Evolutionary conservation across 2,888 invertebrate genomes (phyloP).

Genomic region (Papilio gigon): DNA sequence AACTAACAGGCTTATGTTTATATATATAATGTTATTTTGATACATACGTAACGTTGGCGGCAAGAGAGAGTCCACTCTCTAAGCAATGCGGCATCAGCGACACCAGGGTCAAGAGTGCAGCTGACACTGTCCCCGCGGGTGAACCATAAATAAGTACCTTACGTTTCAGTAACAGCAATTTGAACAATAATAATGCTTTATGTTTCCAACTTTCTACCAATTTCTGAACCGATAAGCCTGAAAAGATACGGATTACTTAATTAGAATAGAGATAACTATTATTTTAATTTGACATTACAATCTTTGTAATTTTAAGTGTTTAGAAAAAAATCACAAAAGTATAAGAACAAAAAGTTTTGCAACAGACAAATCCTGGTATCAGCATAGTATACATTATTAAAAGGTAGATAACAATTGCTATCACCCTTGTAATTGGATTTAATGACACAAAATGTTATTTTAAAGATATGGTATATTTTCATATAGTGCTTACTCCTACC

Average conservation of each 20-base stretch:
- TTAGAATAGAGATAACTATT: not conserved
- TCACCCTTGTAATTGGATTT: not conserved
- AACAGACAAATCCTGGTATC: too few species aligned
- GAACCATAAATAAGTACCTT: conserved; percentile 95
- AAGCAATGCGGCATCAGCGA: conserved; percentile 95
- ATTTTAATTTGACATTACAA: not conserved
- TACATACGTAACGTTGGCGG: conserved; percentile 89
- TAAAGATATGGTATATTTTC: not conserved
- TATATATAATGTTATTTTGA: not conserved
- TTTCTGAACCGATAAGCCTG: conserved; percentile 91
- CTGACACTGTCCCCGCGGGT: conserved; percentile 94
- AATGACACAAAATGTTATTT: conserved; percentile 1
- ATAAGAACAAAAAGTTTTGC: not conserved
- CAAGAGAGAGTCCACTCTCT: conserved; percentile 90
- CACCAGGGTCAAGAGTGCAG: conserved; percentile 92
- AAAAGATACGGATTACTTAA: conserved; percentile 8
- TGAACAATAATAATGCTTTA: conserved; percentile 95
- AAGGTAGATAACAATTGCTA: not conserved
- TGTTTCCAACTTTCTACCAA: conserved; percentile 93
- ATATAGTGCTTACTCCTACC: not conserved
- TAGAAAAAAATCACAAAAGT: not conserved
- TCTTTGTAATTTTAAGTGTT: not conserved
- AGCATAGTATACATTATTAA: not conserved
- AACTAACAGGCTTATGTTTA: not conserved
- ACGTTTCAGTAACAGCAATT: conserved; percentile 93